Evolutionary conservation across 1,140 invertebrate genomes (phyloP), one percentile per base, ranked within the genome.

Genomic region (Trichonephila clavipes): DNA sequence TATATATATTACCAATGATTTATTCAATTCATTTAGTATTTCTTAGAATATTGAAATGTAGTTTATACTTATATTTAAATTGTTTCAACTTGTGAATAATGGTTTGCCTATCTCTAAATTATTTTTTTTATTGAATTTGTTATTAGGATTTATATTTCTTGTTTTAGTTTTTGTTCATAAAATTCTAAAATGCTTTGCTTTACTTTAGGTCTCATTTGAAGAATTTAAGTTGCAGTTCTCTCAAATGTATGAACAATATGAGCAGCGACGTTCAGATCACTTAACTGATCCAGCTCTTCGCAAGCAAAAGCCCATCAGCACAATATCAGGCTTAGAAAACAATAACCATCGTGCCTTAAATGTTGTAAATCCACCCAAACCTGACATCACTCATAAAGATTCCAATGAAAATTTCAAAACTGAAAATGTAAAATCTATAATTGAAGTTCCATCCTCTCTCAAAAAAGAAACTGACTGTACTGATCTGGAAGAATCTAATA

Each of bases 191-290:
- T 77, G 24, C 1, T 58, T 6, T 95, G 3, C 34, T 40, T 40
- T 40, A 40, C 34, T 95, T 58, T 94, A 98, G 98, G 98, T 98
- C 8, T 99, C 98, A 0, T 99, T 99, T 95, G 98, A 99, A 96
- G 98, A 99, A 96, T 99, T 99, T 95, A 98, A 98, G 95, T 96
- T 99, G 24, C 98, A 99, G 95, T 99, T 99, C 96, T 98, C 98
- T 90, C 98, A 99, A 96, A 99, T 99, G 98, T 99, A 99, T 96
- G 98, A 99, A 95, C 98, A 99, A 95, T 99, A 99, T 96, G 98
- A 99, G 95, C 97, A 98, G 92, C 97, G 99, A 94, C 96, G 98
- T 69, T 98, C 98, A 4, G 98, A 99, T 95, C 98, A 99, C 95
- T 98, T 99, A 88, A 98, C 98, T 0, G 98, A 99, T 96, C 98